Percentiles rank a stretch among this genome's conserved stretches.
These are phyloP conservation scores for Mesorhabditis sp. DNA, from an alignment of 2,888 invertebrate genomes.

Conservation along the genomic window DNA sequence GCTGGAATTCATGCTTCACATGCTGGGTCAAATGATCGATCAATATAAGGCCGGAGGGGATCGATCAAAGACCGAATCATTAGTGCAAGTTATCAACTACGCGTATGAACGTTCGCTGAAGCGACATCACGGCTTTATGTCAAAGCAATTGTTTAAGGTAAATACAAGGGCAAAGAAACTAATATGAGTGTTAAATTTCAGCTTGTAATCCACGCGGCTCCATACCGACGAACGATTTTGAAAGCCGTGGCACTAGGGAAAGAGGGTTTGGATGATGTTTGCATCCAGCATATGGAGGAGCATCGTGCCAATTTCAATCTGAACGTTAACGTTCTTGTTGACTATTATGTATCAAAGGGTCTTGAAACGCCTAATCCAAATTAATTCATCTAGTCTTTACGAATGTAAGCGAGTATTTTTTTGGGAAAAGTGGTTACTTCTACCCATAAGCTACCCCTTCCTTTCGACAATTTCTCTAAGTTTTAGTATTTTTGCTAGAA, in stretches of 20 bases:
- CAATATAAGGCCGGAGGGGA: constrained; percentile 34
- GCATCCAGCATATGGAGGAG: constrained; percentile 49
- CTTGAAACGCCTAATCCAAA: constrained; percentile 39
- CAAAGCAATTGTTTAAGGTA: constrained; percentile 54
- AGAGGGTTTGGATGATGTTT: constrained; percentile 51
- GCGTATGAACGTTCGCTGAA: constrained; percentile 51
- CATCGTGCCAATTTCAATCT: constrained; percentile 51
- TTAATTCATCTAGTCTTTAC: too few relatives aligned
- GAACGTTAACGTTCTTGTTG: constrained; percentile 49
- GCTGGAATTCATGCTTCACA: constrained; percentile 55
- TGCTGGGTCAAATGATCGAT: constrained; percentile 44
- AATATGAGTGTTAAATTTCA: constrained; percentile 16
- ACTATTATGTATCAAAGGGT: constrained; percentile 44
- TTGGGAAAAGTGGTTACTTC: too few relatives aligned
- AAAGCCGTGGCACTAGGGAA: constrained; percentile 53
- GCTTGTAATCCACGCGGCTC: constrained; percentile 52
- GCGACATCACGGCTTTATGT: constrained; percentile 52
- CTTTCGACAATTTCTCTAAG: too few relatives aligned
- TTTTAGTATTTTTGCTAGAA: too few relatives aligned
- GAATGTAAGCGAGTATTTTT: too few relatives aligned
- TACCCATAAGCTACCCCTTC: too few relatives aligned
- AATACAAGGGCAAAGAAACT: background rate
- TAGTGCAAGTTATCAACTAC: constrained; percentile 34
- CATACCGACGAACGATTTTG: constrained; percentile 48
- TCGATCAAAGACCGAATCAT: constrained; percentile 39